Base-by-base conservation (phyloP, 2,797 vertebrate species). In the Sciaenops ocellatus region DNA sequence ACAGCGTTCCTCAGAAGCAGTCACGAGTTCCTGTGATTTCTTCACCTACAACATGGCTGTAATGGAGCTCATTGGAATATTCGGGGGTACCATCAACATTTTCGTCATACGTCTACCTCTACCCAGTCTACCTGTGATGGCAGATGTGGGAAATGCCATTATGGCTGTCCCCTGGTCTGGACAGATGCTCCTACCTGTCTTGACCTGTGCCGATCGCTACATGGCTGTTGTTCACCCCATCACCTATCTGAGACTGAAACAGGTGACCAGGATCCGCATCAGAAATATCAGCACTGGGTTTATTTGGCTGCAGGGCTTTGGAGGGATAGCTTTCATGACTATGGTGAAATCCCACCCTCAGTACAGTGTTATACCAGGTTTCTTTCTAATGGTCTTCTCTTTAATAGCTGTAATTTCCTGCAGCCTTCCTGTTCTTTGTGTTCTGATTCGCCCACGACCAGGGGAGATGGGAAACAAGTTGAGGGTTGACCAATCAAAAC, bases 191-290 rank as follows among this genome's bases (percentile, higher is more conserved):
- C 71, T 79, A 4, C 81, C 44, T 1, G 5, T 62, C 13, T 18
- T 60, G 15, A 63, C 50, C 24, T 78, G 72, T 24, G 56, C 64
- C 5, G 80, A 88, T 38, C 66, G 42, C 30, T 88, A 85, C 61
- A 18, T 70, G 55, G 80, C 81, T 4, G 81, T 83, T 8, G 81
- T 85, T 30, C 67, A 82, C 20, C 77, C 87, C 12, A 3, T 86
- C 18, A 75, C 51, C 55, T 89, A 83, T n/a, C 17, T 79, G 6
- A 18, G 44, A 1, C 64, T 80, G 22, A 76, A 7, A n/a, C 50
- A 57, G 9, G 11, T 5, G 0, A 1, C 4, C 1, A 52, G 71
- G 1, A 20, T 73, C 50, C 3, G 26, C 9, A 54, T 82, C 41
- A 52, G 79, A 18, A 66, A 73, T 18, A n/a, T 76, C 48, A 12